phyloP scores from a whole-genome alignment of 2,113 vertebrate species.

The Tiliqua scincoides region DNA sequence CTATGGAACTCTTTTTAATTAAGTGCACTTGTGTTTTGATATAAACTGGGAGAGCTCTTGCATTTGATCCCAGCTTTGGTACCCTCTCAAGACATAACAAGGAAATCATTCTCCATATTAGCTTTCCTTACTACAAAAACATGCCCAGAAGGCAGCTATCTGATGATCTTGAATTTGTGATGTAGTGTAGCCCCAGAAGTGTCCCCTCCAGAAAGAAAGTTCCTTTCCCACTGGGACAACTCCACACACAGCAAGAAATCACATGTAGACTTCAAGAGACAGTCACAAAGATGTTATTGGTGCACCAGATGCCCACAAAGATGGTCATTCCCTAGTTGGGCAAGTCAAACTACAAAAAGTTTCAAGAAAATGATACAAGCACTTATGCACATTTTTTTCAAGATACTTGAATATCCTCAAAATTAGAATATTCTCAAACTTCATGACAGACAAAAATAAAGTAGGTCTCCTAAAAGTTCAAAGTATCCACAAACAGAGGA shows the following conservation, averaged over 20 bases:
- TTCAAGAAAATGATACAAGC: not conserved
- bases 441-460: not conserved
- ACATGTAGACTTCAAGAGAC: not conserved
- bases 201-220: not conserved
- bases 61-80: not conserved
- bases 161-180: accelerated
- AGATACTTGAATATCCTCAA: not conserved
- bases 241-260: not conserved
- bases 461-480: no score
- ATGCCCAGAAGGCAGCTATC: not conserved
- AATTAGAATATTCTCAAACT: not conserved
- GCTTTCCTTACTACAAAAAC: not conserved
- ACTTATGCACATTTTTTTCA: no score
- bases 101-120: not conserved
- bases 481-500: not conserved
- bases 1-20: not conserved
- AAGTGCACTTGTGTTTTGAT: not conserved
- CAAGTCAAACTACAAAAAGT: not conserved
- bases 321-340: not conserved
- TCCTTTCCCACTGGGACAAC: not conserved
- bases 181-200: constrained; percentile 11
- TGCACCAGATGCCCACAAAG: not conserved
- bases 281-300: not conserved
- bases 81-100: not conserved
- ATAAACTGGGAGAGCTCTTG: not conserved